Evolutionary conservation across 2,113 vertebrate genomes (phyloP).

Genomic region (Sturnira hondurensis): DNA sequence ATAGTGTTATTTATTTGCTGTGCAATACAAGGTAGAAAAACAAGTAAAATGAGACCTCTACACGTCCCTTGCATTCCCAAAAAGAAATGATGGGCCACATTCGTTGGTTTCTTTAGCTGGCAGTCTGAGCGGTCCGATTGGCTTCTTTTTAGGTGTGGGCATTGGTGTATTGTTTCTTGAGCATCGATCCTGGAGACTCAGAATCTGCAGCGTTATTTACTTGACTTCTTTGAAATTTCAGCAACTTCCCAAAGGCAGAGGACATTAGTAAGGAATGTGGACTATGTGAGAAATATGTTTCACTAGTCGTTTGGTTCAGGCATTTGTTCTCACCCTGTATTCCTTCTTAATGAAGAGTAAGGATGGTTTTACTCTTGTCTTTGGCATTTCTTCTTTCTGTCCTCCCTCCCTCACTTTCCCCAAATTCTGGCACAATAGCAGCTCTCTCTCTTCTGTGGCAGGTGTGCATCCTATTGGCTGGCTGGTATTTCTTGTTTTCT

Average conservation of each 20-base stretch:
- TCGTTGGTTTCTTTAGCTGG: background rate
- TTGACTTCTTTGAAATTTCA: slow-evolving; percentile 80
- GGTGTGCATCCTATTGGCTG: slow-evolving; percentile 82
- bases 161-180: slow-evolving; percentile 48
- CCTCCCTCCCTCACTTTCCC: slow-evolving; percentile 60
- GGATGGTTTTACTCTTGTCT: slow-evolving; percentile 79
- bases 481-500: slow-evolving; percentile 79
- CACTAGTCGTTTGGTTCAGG: slow-evolving; percentile 75
- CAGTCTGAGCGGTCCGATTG: background rate
- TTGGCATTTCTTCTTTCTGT: slow-evolving; percentile 75
- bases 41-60: background rate
- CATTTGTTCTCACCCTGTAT: slow-evolving; percentile 53
- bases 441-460: slow-evolving; percentile 75
- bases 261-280: slow-evolving; percentile 78
- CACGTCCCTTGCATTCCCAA: background rate
- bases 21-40: background rate
- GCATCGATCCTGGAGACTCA: slow-evolving; percentile 52
- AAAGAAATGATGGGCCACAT: background rate
- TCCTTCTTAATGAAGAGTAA: slow-evolving; percentile 72
- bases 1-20: background rate
- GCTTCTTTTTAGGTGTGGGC: background rate
- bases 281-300: slow-evolving; percentile 74
- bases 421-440: slow-evolving; percentile 77
- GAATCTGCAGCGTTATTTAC: slow-evolving; percentile 72
- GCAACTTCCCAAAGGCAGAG: slow-evolving; percentile 78